Conservation (phyloP, 2,797 vertebrate species). For the Sebastes hubbsi region DNA sequence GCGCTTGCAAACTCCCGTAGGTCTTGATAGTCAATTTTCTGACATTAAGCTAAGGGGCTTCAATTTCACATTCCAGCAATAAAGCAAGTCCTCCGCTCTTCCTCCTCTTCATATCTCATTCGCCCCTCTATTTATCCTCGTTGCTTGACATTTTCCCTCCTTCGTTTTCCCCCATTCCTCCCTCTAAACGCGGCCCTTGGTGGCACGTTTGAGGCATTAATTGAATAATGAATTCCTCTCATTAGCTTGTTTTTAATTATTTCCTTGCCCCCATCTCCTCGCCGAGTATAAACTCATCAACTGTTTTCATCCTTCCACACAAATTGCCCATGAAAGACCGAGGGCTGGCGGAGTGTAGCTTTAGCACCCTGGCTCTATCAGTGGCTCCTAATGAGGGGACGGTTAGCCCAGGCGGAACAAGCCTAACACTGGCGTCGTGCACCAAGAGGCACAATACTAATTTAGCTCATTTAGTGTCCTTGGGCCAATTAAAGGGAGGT, state of each 20-base stretch:
- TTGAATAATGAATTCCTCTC: conserved; percentile 83
- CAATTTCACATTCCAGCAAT: conserved; percentile 73
- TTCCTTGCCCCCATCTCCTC: conserved; percentile 62
- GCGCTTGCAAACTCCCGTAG: conserved; percentile 43
- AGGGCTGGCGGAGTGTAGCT: conserved; percentile 54
- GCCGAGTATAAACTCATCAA: conserved; percentile 70
- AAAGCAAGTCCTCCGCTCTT: conserved; percentile 55
- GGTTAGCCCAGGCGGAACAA: conserved; percentile 72
- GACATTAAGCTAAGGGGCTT: conserved; percentile 69
- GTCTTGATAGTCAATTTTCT: conserved; percentile 72
- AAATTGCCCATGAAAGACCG: conserved; percentile 77
- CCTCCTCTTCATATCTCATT: conserved; percentile 59
- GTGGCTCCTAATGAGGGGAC: conserved; percentile 75
- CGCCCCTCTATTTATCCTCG: conserved; percentile 63
- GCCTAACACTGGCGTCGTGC: conserved; percentile 70
- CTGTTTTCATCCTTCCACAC: conserved; percentile 73
- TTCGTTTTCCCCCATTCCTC: conserved; percentile 63
- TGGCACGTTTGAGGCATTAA: conserved; percentile 77
- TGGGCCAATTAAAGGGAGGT: conserved; percentile 76
- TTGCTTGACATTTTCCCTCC: conserved; percentile 70
- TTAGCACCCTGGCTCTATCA: conserved; percentile 59
- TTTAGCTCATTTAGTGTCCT: conserved; percentile 79
- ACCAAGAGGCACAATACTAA: conserved; percentile 72
- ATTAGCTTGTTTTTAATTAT: conserved; percentile 84
- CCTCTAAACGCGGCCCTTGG: conserved; percentile 58